Evolutionary conservation across 2,113 vertebrate species (phyloP), one percentile per base, ranked within the genome.

Genomic region (Delphinapterus leucas): DNA sequence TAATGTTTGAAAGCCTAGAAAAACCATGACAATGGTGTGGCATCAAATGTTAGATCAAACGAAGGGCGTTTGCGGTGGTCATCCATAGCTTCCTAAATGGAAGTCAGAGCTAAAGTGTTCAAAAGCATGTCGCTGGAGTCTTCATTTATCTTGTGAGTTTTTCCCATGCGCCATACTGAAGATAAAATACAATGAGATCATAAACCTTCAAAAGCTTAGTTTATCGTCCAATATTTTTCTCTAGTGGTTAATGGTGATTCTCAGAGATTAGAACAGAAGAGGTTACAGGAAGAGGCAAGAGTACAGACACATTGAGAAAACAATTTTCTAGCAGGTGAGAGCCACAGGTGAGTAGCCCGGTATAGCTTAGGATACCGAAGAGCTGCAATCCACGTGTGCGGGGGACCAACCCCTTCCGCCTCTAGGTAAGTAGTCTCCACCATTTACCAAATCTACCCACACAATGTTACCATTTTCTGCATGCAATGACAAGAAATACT

Each of bases 181-280:
- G 84, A 81, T 55, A 92, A 92, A 92, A 94, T 28, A 71, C 67
- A 58, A 67, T 65, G 91, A 95, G 88, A 80, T 67, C 65, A 87
- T 9, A 65, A 65, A 58, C 61, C 74, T 92, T 79, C 76, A 53
- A 77, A 94, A 84, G 47, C 14, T 6, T 53, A 55, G 33, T 49
- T 87, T 76, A 53, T 6, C 36, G 41, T 65, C 41, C 80, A 76
- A 3, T 36, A 61, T 86, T 88, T 93, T 80, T 61, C 76, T 84
- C 71, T 41, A 41, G 44, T 36, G n/a, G 76, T 55, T 93, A 71
- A 90, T 77, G 74, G 84, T 60, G 87, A 84, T 90, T 88, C 87
- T 93, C 49, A 18, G 20, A 65, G 90, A 95, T 81, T 47, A 87
- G 17, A 67, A 79, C 1, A 31, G 6, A 36, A 68, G 47, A 61